Evolutionary conservation across 2,113 vertebrate genomes (phyloP).

Genomic region (cattle (Bos taurus)): ARS-UCD2.0 NC_037336.1:92058001-92058500

Average conservation of each 20-base stretch:
- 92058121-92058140: neutral
- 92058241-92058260: neutral
- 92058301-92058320: neutral
- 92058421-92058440: constrained; percentile 20
- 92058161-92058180: neutral
- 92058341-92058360: neutral
- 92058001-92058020: neutral
- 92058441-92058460: constrained; percentile 1
- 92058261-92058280: neutral
- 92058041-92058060: neutral
- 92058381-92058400: neutral
- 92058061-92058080: neutral
- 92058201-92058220: neutral
- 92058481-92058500: constrained; percentile 36
- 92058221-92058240: constrained; percentile 9
- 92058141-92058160: neutral
- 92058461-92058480: neutral
- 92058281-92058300: neutral
- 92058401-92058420: neutral
- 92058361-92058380: neutral
- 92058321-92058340: neutral
- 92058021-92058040: neutral
- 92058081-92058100: neutral
- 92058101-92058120: neutral
- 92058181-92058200: neutral